Evolutionary conservation across 2,888 invertebrate genomes (phyloP).

Genomic region (Blastobasis adustella): DNA sequence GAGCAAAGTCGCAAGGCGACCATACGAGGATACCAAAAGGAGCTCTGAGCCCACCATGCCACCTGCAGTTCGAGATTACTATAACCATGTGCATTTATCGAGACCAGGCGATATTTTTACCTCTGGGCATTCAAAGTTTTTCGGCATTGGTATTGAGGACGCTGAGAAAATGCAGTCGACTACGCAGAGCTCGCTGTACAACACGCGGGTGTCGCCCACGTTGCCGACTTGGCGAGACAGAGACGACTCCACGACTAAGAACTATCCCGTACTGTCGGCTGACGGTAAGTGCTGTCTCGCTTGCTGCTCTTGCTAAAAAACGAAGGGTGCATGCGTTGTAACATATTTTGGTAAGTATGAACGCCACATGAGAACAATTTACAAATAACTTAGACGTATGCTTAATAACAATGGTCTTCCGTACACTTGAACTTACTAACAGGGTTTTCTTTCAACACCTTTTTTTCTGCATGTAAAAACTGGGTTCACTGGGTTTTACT

Average conservation of each 20-base stretch:
- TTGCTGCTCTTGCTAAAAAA: not conserved
- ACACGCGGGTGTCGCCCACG: conserved; percentile 78
- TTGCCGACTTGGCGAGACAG: conserved; percentile 69
- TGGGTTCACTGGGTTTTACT: no score
- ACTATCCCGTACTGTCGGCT: conserved; percentile 50
- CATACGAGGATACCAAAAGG: conserved; percentile 16
- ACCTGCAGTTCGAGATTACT: conserved; percentile 35
- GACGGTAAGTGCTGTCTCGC: conserved; percentile 46
- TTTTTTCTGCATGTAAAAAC: no score
- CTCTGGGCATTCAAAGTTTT: conserved; percentile 77
- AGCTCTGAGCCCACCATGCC: conserved; percentile 24
- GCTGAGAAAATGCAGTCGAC: conserved; percentile 69
- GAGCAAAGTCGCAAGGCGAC: conserved; percentile 13
- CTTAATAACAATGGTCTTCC: no score
- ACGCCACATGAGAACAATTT: no score
- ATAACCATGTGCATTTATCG: conserved; percentile 20
- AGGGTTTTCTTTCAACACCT: no score
- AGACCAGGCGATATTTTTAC: conserved; percentile 58
- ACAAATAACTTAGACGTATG: no score
- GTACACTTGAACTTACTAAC: no score
- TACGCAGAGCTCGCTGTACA: conserved; percentile 63
- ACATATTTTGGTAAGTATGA: no score
- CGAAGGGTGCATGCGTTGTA: conserved; percentile 26
- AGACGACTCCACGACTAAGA: conserved; percentile 58
- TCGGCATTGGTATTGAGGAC: conserved; percentile 77